A percentile compares a stretch with the other conserved stretches of the same genome.
Evolutionary conservation across 2,888 invertebrate genomes (phyloP).

Genomic region (Shargacucullia verbasci): DNA sequence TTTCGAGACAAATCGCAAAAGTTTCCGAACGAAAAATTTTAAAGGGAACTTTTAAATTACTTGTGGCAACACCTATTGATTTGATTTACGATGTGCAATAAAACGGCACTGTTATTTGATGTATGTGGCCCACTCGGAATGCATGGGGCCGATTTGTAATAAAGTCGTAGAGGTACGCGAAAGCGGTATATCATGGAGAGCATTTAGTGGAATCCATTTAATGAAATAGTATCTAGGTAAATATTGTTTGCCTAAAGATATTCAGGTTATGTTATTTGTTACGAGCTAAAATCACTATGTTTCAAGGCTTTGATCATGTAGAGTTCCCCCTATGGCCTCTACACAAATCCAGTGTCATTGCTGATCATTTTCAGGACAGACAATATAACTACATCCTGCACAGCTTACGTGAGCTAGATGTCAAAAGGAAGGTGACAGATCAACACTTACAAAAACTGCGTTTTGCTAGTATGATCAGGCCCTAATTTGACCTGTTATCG

Average conservation of each 20-base stretch:
- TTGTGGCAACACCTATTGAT: constrained; percentile 71
- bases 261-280: not conserved
- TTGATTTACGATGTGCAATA: constrained; percentile 71
- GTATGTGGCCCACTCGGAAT: constrained; percentile 59
- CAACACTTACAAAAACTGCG: constrained; percentile 22
- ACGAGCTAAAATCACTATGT: constrained; percentile 16
- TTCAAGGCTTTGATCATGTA: constrained; percentile 42
- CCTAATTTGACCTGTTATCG: too few species aligned
- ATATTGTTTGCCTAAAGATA: constrained; percentile 1
- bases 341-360: constrained; percentile 25
- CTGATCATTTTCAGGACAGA: constrained; percentile 39
- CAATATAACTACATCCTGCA: constrained; percentile 48
- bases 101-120: constrained; percentile 67
- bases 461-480: constrained; percentile 10
- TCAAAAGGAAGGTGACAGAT: constrained; percentile 20
- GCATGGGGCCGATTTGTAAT: constrained; percentile 47
- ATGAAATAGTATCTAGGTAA: constrained; percentile 12
- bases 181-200: constrained; percentile 15
- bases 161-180: constrained; percentile 34
- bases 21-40: constrained; percentile 72
- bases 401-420: constrained; percentile 46
- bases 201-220: constrained; percentile 26
- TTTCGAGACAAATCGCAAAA: constrained; percentile 70
- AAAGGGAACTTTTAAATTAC: constrained; percentile 71
- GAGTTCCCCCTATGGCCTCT: constrained; percentile 29